Evolutionary conservation across 2,113 vertebrate genomes (phyloP).

Genomic region (Silurus asotus): DNA sequence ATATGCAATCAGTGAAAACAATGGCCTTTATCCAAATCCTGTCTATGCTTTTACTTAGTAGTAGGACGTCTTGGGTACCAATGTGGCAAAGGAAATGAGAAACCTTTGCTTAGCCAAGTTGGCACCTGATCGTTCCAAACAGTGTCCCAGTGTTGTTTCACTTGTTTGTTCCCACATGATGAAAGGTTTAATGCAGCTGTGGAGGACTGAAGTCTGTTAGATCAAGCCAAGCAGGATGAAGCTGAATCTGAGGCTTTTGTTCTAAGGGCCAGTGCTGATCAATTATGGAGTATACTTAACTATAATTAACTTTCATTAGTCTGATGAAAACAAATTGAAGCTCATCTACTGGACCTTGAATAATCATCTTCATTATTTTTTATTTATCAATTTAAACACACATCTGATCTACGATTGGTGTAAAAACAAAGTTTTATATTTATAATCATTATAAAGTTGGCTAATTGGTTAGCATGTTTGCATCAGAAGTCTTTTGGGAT

Average conservation of each 20-base stretch:
- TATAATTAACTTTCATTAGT: neutral
- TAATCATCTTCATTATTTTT: neutral
- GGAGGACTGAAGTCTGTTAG: neutral
- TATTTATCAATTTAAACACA: too few species aligned
- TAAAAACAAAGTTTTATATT: too few species aligned
- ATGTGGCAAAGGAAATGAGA: slow-evolving; percentile 16
- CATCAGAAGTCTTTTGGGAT: too few species aligned
- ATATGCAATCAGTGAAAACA: slow-evolving; percentile 22
- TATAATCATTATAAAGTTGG: too few species aligned
- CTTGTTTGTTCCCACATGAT: slow-evolving; percentile 18
- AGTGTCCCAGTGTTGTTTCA: slow-evolving; percentile 20
- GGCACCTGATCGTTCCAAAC: neutral
- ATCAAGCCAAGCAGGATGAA: neutral
- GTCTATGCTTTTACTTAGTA: slow-evolving; percentile 62
- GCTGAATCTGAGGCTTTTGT: neutral
- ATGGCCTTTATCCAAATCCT: slow-evolving; percentile 34
- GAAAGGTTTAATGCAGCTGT: neutral
- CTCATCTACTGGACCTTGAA: neutral
- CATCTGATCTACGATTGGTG: too few species aligned
- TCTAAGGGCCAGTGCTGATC: neutral
- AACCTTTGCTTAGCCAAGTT: slow-evolving; percentile 15
- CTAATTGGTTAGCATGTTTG: too few species aligned
- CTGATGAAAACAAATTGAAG: neutral
- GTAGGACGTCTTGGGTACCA: slow-evolving; percentile 69
- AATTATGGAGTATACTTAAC: neutral